Evolutionary conservation across 92 coral and sea anemone genomes (phyloP).

Genomic region (Siderastrea radians): DNA sequence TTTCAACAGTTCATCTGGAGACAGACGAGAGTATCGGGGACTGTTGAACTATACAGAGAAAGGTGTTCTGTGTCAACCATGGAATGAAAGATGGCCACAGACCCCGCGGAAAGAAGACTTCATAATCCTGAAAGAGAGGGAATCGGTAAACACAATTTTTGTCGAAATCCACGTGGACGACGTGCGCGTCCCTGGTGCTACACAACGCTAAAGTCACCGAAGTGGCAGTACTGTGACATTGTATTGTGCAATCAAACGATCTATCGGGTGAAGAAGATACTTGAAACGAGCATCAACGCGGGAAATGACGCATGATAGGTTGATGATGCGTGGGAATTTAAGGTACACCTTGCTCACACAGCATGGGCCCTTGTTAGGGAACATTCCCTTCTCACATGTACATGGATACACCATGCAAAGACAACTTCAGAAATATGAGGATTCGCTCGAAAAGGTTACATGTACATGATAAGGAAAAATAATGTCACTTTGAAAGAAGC

Average conservation of each 20-base stretch:
- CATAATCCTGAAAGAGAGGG: conserved; percentile 69
- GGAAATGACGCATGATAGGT: not conserved
- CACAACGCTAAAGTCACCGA: conserved; percentile 83
- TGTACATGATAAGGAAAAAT: not conserved
- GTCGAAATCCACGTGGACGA: conserved; percentile 92
- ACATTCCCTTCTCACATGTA: conserved; percentile 3
- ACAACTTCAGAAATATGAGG: not conserved
- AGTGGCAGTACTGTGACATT: conserved; percentile 97
- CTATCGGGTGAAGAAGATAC: conserved; percentile 11
- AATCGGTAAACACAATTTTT: conserved; percentile 87
- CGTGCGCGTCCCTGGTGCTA: conserved; percentile 96
- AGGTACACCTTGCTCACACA: conserved; percentile 4
- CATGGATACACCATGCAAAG: not conserved
- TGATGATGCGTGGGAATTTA: conserved; percentile 14
- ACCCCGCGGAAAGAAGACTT: conserved; percentile 64
- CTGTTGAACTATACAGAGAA: conserved; percentile 85
- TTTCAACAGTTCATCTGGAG: conserved; percentile 70
- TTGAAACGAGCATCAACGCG: not conserved
- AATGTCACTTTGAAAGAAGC: not conserved
- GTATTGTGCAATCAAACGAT: conserved; percentile 67
- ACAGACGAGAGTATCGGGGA: conserved; percentile 89
- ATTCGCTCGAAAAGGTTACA: not conserved
- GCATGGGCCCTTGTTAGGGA: not conserved
- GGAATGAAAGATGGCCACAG: conserved; percentile 97
- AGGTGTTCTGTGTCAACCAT: conserved; percentile 93